A percentile compares a stretch with the other conserved stretches of the same genome.
Conservation (phyloP, 2,797 vertebrate genomes). For the Alauda arvensis region DNA sequence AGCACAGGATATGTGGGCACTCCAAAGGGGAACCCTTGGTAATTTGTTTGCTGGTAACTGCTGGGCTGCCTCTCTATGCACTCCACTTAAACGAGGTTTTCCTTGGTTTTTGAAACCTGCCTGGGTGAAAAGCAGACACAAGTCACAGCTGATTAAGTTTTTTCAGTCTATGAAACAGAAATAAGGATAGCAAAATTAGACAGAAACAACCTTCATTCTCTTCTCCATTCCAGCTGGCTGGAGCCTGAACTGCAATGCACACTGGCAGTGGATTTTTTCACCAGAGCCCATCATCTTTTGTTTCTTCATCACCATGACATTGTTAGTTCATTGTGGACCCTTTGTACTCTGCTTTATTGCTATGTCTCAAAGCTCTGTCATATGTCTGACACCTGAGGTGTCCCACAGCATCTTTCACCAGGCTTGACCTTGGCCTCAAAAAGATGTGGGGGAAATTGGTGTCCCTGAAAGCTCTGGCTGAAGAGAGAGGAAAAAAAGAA, state of each 20-base stretch:
- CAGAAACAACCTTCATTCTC: neutral
- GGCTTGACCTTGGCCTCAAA: conserved; percentile 20
- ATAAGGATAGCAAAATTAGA: neutral
- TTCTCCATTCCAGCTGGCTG: neutral
- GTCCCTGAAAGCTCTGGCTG: neutral
- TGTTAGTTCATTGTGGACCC: neutral
- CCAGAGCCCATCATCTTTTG: neutral
- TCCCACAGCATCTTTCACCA: conserved; percentile 4
- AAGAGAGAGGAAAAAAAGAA: neutral
- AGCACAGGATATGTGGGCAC: neutral
- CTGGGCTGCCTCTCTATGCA: neutral
- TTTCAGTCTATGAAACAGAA: neutral
- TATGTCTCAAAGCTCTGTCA: neutral
- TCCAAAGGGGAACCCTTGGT: neutral
- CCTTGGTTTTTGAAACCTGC: neutral
- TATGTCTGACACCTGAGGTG: neutral
- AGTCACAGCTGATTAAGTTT: neutral
- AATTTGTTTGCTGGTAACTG: neutral
- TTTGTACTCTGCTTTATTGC: neutral
- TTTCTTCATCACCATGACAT: neutral
- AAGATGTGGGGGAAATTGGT: neutral
- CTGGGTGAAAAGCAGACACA: neutral
- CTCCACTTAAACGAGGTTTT: neutral
- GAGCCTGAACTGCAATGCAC: neutral
- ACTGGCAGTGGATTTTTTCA: neutral